Evolutionary conservation across 2,888 invertebrate genomes (phyloP).

Genomic region (Arctia plantaginis): DNA sequence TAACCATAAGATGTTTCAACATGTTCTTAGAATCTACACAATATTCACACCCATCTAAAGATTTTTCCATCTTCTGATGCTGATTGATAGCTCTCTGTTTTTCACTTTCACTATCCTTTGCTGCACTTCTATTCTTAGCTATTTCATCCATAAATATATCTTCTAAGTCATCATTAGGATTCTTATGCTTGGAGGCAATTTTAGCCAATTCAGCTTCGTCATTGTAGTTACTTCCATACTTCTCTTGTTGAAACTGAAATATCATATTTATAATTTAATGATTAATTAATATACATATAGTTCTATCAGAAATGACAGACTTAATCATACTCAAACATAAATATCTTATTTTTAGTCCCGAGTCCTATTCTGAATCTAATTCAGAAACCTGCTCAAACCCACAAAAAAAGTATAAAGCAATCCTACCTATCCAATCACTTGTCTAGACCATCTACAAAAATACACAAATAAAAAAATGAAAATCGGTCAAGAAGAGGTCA

Average conservation of each 20-base stretch:
- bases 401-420: neutral
- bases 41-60: constrained; percentile 92
- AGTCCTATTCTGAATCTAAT: too few species aligned
- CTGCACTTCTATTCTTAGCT: constrained; percentile 87
- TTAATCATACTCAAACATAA: too few species aligned
- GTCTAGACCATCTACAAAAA: too few species aligned
- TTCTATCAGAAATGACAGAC: neutral
- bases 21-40: constrained; percentile 94
- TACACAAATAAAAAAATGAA: too few species aligned
- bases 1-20: constrained; percentile 94
- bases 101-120: constrained; percentile 88
- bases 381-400: neutral
- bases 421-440: too few species aligned
- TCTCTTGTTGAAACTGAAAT: constrained; percentile 92
- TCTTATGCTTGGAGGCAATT: constrained; percentile 89
- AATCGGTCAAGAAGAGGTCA: too few species aligned
- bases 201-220: constrained; percentile 93
- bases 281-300: neutral
- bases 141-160: constrained; percentile 94
- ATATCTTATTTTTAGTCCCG: neutral
- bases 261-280: constrained; percentile 8
- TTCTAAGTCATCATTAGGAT: constrained; percentile 92
- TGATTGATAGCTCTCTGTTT: constrained; percentile 90
- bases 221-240: constrained; percentile 92
- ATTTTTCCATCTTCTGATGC: constrained; percentile 89